Conservation (phyloP, 2,888 invertebrate species). For the Anarsia innoxiella region DNA sequence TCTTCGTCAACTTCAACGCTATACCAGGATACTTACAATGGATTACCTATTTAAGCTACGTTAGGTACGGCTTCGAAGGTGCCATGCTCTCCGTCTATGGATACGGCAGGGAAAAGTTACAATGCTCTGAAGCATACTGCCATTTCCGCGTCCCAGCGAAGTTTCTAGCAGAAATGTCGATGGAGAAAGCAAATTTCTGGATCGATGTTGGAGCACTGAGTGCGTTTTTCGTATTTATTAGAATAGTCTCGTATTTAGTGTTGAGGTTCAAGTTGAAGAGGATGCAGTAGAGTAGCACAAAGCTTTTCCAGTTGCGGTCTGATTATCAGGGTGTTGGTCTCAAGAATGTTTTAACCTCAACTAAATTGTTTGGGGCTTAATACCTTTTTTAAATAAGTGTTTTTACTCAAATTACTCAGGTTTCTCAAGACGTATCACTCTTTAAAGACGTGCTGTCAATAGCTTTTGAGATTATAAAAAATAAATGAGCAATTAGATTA, state of each 20-base stretch:
- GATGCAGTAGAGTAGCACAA: constrained; percentile 58
- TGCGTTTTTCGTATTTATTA: constrained; percentile 85
- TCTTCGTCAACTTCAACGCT: constrained; percentile 94
- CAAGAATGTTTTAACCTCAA: constrained; percentile 9
- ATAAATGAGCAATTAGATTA: too few species aligned
- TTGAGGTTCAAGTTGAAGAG: constrained; percentile 84
- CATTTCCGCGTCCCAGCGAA: constrained; percentile 87
- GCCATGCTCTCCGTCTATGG: constrained; percentile 95
- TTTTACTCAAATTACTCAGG: too few species aligned
- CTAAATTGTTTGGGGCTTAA: too few species aligned
- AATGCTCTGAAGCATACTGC: constrained; percentile 89
- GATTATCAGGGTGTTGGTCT: constrained; percentile 10
- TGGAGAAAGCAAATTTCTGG: constrained; percentile 86
- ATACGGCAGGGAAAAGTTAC: constrained; percentile 84
- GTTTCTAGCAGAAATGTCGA: constrained; percentile 90
- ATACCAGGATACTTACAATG: constrained; percentile 92
- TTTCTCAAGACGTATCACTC: too few species aligned
- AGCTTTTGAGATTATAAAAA: too few species aligned
- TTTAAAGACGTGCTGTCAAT: too few species aligned
- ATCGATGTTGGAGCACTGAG: constrained; percentile 88
- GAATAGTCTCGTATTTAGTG: constrained; percentile 87
- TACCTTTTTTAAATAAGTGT: too few species aligned
- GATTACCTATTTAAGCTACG: constrained; percentile 93
- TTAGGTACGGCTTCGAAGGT: constrained; percentile 93
- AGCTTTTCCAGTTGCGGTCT: constrained; percentile 10